Conservation (phyloP, 2,888 invertebrate genomes). For the Melinaea marsaeus region DNA sequence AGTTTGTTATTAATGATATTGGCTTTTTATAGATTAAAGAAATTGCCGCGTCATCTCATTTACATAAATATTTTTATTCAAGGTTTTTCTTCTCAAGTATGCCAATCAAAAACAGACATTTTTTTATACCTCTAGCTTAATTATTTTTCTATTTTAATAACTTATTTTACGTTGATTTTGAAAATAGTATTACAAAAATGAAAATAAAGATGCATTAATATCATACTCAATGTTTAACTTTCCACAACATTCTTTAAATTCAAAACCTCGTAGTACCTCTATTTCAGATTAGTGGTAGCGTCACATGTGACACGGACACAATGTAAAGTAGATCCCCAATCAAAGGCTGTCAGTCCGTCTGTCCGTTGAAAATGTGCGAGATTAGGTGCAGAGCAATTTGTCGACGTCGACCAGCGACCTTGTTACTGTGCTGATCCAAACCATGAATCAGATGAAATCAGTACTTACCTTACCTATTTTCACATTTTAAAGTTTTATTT, state of each 20-base stretch:
- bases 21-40: conserved; percentile 1
- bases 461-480: neutral
- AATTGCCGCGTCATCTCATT: too few relatives aligned
- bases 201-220: too few relatives aligned
- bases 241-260: neutral
- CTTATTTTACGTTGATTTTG: too few relatives aligned
- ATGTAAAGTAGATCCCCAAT: conserved; percentile 9
- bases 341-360: conserved; percentile 13
- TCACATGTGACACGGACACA: conserved; percentile 1
- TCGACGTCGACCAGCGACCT: conserved; percentile 9
- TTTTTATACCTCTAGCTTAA: too few relatives aligned
- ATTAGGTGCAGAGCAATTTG: conserved; percentile 23
- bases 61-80: too few relatives aligned
- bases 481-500: neutral
- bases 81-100: too few relatives aligned
- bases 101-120: too few relatives aligned
- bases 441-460: neutral
- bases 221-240: too few relatives aligned
- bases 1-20: conserved; percentile 19
- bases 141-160: too few relatives aligned
- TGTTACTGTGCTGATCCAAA: neutral
- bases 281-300: neutral
- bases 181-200: too few relatives aligned
- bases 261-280: neutral
- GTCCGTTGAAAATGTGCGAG: conserved; percentile 20